Percentiles rank a stretch among this genome's conserved stretches.
Evolutionary conservation across 2,797 vertebrate species (phyloP).

Genomic region (Siniperca undulata): DNA sequence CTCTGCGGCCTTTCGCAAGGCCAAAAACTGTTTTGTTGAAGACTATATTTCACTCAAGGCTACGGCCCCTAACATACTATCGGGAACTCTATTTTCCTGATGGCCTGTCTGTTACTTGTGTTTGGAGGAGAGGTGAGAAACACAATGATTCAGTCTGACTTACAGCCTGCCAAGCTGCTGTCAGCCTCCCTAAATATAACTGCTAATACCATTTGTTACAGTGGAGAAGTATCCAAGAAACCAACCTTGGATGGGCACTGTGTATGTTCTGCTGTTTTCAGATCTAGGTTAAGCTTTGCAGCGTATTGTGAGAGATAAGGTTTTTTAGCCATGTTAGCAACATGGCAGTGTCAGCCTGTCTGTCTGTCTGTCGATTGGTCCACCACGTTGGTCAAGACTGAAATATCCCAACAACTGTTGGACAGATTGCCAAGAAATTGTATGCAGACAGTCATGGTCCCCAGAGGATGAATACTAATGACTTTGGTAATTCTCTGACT

Average conservation of each 20-base stretch:
- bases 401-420: neutral
- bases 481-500: neutral
- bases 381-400: neutral
- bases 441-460: neutral
- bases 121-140: constrained; percentile 62
- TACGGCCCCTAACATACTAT: neutral
- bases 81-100: constrained; percentile 43
- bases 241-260: neutral
- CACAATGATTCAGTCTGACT: constrained; percentile 61
- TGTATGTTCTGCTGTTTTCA: constrained; percentile 29
- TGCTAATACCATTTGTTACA: constrained; percentile 60
- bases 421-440: neutral
- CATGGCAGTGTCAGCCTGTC: neutral
- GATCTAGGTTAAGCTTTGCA: constrained; percentile 29
- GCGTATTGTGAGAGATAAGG: constrained; percentile 9
- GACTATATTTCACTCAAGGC: constrained; percentile 35
- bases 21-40: constrained; percentile 24
- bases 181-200: constrained; percentile 69
- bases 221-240: constrained; percentile 27
- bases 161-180: constrained; percentile 61
- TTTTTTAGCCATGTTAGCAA: neutral
- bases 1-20: neutral
- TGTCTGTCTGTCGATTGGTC: neutral
- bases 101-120: constrained; percentile 45
- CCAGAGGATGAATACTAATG: neutral